Percentiles rank a stretch among this genome's conserved stretches.
Evolutionary conservation across 2,113 vertebrate species (phyloP).

Genomic region (Pedetes capensis): DNA sequence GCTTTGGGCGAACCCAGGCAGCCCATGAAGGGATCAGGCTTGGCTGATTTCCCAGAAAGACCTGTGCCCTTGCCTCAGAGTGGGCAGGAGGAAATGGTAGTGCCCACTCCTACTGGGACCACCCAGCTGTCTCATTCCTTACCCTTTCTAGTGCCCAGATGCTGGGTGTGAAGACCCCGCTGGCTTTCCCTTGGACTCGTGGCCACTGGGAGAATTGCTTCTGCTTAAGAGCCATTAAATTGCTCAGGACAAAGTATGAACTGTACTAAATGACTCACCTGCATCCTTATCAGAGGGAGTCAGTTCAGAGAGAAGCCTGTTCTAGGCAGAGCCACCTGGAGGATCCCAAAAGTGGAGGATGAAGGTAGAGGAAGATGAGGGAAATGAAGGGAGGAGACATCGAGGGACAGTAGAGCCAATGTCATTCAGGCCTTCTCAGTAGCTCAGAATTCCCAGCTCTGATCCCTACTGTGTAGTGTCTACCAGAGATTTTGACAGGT

Average conservation of each 20-base stretch:
- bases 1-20: background rate
- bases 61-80: background rate
- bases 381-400: too few relatives aligned
- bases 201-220: conserved; percentile 78
- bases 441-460: background rate
- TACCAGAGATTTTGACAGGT: background rate
- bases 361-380: background rate
- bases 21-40: background rate
- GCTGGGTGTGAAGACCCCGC: conserved; percentile 49
- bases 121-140: background rate
- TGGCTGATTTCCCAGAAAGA: background rate
- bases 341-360: background rate
- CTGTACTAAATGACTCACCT: conserved; percentile 61
- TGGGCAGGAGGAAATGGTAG: background rate
- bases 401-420: fast-evolving
- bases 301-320: conserved; percentile 41
- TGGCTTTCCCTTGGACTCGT: conserved; percentile 64
- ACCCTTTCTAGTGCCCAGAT: conserved; percentile 39
- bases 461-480: background rate
- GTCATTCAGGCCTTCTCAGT: background rate
- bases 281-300: background rate
- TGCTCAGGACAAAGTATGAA: background rate
- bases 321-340: background rate
- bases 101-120: background rate
- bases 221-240: conserved; percentile 75